Evolutionary conservation across 2,888 invertebrate species (phyloP).

Genomic region (Cephus nigrinus): DNA sequence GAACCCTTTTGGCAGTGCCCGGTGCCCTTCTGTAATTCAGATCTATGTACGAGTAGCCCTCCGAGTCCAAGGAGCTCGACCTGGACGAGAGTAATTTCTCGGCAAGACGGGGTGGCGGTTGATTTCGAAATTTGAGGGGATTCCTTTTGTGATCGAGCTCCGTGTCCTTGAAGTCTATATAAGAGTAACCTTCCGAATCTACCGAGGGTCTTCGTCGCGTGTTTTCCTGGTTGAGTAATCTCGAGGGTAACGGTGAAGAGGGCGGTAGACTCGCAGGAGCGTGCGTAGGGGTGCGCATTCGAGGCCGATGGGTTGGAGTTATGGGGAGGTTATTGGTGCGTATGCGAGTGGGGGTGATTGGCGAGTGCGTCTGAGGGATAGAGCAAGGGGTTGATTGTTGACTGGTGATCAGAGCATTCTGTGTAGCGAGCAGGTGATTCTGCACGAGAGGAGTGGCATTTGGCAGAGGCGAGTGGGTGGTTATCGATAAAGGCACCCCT

Average conservation of each 20-base stretch:
- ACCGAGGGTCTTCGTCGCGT: slow-evolving; percentile 41
- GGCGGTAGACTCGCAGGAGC: neutral
- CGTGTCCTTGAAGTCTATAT: slow-evolving; percentile 49
- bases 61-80: slow-evolving; percentile 38
- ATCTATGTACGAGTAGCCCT: slow-evolving; percentile 53
- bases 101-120: neutral
- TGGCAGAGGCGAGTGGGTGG: slow-evolving; percentile 34
- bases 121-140: slow-evolving; percentile 17
- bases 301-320: slow-evolving; percentile 49
- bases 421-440: slow-evolving; percentile 35
- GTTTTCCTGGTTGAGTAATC: slow-evolving; percentile 12
- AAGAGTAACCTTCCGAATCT: slow-evolving; percentile 57
- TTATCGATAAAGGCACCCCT: slow-evolving; percentile 49
- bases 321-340: slow-evolving; percentile 35
- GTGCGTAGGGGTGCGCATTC: slow-evolving; percentile 20
- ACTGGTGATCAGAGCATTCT: slow-evolving; percentile 45
- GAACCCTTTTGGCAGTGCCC: slow-evolving; percentile 43
- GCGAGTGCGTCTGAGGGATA: neutral
- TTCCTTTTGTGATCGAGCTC: slow-evolving; percentile 8
- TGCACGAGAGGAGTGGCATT: neutral
- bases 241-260: slow-evolving; percentile 15
- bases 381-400: slow-evolving; percentile 28
- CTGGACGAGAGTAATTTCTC: slow-evolving; percentile 9
- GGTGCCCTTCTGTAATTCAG: slow-evolving; percentile 42
- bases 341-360: slow-evolving; percentile 16